Evolutionary conservation across 2,888 invertebrate genomes (phyloP), one percentile per base, ranked within the genome.

Genomic region (Stramonita haemastoma): DNA sequence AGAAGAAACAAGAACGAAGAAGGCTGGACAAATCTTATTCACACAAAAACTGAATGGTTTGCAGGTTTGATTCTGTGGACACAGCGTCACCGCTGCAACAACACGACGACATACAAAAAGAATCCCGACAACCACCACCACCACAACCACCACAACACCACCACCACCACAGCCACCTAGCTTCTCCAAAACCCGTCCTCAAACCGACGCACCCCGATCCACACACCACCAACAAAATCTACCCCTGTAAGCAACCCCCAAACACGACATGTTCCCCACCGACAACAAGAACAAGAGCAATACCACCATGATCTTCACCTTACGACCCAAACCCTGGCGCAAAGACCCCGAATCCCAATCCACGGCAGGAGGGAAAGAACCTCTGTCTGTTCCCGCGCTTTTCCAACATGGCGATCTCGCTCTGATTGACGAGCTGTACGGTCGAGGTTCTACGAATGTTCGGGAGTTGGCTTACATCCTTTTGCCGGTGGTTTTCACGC

Each of bases 401-500:
- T 87, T 73, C 32, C 15, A 36, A 15, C 34, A 34, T 13, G 2
- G 19, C 1, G 87, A 87, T 22, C 36, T 87, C 22, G 15, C 17
- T 6, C 36, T 87, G 2, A 17, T 87, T 17, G 32, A 87, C 32
- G 11, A 73, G 22, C 70, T 87, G 2, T 26, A 32, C 5, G 73
- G 70, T 0, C 46, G 32, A n/a, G 46, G 86, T 1, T 46, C 36
- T 11, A 60, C 81, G n/a, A 92, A 90, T 84, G 90, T 90, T 15
- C 15, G 32, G 70, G 92, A 93, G 81, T 83, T 93, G 36, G 22
- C 93, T 19, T 79, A 89, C n/a, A 91, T 93, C 29, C 89, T 93
- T 8, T 19, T 88, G 8, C 94, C 93, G 11, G 91, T 92, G 2
- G 89, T 93, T 26, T 60, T 93, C 29, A 93, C 93, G 0, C 90